Conservation (phyloP, 1,140 invertebrate species). For the Drosophila elegans region DNA sequence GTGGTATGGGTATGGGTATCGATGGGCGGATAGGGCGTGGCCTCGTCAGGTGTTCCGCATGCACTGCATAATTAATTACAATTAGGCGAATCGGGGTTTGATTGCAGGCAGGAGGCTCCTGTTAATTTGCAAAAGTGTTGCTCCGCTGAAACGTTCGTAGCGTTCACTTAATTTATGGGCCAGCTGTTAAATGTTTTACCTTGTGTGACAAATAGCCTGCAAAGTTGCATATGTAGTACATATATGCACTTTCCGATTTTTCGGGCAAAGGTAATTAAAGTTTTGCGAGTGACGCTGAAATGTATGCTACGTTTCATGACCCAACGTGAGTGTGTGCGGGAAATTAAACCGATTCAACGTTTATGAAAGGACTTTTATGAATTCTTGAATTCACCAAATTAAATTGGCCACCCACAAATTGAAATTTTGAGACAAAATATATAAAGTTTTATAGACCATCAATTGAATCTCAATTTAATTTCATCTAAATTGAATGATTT, state of each 20-base stretch:
- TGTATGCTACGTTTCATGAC: slow-evolving; percentile 24
- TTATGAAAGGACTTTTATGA: not conserved
- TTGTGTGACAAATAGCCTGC: slow-evolving; percentile 74
- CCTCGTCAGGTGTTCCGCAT: slow-evolving; percentile 55
- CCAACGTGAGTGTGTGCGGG: not conserved
- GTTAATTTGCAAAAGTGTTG: slow-evolving; percentile 79
- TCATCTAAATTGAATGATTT: not conserved
- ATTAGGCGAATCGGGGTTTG: slow-evolving; percentile 58
- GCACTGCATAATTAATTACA: slow-evolving; percentile 76
- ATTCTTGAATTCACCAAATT: not conserved
- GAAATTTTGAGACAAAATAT: not conserved
- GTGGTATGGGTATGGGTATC: not conserved
- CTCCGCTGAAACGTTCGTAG: slow-evolving; percentile 54
- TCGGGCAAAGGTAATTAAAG: slow-evolving; percentile 65
- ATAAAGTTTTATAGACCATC: not conserved
- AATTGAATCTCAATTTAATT: not conserved
- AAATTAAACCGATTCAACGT: not conserved
- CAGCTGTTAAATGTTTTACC: slow-evolving; percentile 78
- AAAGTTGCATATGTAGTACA: slow-evolving; percentile 53
- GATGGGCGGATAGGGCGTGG: slow-evolving; percentile 45
- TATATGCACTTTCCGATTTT: slow-evolving; percentile 56
- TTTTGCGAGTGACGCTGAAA: slow-evolving; percentile 11
- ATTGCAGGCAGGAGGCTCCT: slow-evolving; percentile 40
- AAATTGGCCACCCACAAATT: not conserved
- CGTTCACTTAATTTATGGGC: slow-evolving; percentile 68